phyloP scores from a whole-genome alignment of 2,797 vertebrate species.

The Falco peregrinus region DNA sequence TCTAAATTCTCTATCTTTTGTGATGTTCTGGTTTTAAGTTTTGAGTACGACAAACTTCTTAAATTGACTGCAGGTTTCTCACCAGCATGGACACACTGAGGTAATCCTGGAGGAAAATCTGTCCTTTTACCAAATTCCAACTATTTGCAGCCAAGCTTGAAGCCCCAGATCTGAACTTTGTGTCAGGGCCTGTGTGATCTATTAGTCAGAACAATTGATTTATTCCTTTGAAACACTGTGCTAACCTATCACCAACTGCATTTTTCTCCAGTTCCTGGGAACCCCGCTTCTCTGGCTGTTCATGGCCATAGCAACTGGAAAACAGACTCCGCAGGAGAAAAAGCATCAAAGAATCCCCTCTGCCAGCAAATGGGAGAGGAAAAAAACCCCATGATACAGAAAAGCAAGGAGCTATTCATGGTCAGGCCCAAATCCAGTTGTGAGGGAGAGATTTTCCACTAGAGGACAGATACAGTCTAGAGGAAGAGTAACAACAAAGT shows the following conservation, averaged over 20 bases:
- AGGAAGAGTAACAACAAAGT: not conserved
- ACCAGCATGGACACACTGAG: not conserved
- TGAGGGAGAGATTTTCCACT: not conserved
- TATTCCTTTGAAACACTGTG: not conserved
- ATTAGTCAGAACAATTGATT: conserved; percentile 1
- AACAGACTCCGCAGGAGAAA: not conserved
- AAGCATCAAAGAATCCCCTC: not conserved
- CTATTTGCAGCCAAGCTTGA: not conserved
- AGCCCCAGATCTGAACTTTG: not conserved
- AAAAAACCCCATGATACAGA: not conserved
- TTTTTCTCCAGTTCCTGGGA: not conserved
- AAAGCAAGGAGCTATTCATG: not conserved
- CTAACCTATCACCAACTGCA: not conserved
- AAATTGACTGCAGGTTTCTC: not conserved
- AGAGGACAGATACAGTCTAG: not conserved
- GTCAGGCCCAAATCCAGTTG: not conserved
- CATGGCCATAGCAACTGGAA: conserved; percentile 15
- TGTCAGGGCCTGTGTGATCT: not conserved
- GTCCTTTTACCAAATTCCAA: not conserved
- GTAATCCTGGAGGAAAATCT: not conserved
- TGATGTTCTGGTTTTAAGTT: not conserved
- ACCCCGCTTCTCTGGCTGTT: not conserved
- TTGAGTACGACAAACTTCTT: not conserved
- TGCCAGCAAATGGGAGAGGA: not conserved
- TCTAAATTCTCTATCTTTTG: not conserved